These are phyloP conservation scores for Drosophila murphyi DNA, from an alignment of 1,140 invertebrate genomes.

Conservation along the genomic window DNA sequence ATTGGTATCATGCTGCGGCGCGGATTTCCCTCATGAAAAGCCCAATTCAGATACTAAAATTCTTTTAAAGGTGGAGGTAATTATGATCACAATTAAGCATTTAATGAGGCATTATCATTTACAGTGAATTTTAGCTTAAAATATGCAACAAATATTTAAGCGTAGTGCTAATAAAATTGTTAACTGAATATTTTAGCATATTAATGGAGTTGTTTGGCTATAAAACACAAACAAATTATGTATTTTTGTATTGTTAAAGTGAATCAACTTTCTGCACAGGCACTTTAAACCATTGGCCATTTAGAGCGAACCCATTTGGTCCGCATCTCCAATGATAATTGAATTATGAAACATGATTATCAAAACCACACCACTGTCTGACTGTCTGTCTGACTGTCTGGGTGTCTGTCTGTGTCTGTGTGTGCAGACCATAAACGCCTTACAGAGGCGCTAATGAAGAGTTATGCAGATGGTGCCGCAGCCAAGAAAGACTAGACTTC, in stretches of 20 bases:
- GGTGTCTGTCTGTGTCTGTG: slow-evolving; percentile 27
- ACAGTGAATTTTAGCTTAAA: slow-evolving; percentile 2
- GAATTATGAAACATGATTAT: slow-evolving; percentile 77
- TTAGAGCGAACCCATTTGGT: not conserved
- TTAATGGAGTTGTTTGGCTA: not conserved
- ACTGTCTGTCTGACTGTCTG: too few species aligned
- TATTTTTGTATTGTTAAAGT: too few species aligned
- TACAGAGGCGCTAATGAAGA: slow-evolving; percentile 74
- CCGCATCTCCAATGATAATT: slow-evolving; percentile 57
- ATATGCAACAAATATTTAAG: not conserved
- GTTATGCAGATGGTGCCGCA: slow-evolving; percentile 58
- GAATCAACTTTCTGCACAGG: too few species aligned
- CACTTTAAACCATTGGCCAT: slow-evolving; percentile 5
- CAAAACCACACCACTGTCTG: not conserved
- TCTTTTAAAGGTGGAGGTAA: slow-evolving; percentile 12
- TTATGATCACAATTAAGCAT: slow-evolving; percentile 39
- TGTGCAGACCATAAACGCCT: slow-evolving; percentile 66
- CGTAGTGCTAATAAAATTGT: too few species aligned
- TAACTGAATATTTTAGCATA: not conserved
- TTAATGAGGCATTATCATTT: slow-evolving; percentile 24
- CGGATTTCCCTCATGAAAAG: slow-evolving; percentile 24
- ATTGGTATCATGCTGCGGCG: slow-evolving; percentile 27
- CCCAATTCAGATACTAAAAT: slow-evolving; percentile 25
- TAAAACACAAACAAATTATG: too few species aligned
- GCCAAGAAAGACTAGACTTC: slow-evolving; percentile 62